Base-by-base conservation (phyloP, 2,888 invertebrate genomes). In the Exocentrus adspersus region DNA sequence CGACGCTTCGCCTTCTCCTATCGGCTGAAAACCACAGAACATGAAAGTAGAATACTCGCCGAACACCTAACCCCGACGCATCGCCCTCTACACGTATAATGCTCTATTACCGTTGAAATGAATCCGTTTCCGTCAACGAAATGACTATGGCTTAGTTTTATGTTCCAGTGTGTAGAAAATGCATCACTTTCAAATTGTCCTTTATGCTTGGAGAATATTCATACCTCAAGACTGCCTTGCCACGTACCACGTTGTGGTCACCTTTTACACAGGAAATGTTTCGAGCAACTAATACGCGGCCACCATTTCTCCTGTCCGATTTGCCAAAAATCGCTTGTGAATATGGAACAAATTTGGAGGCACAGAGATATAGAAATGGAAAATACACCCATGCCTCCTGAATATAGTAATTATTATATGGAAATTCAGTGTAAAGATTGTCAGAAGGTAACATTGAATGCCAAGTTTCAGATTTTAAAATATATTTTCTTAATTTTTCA, bases 231-330 rank as follows among this genome's bases (percentile, higher is more conserved):
- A 67, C 92, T 92, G 78, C 92, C 93, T 53, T 93, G 93, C 82
- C 93, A 94, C 85, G 93, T 95, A 82, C 95, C 95, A 4, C 89
- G 90, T 79, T 96, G 95, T 82, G 94, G 95, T 0, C 95, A 96
- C 85, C 84, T 95, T 71, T 84, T 95, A 76, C 95, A 95, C 83
- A 87, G 92, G 74, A 92, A 91, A 32, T 94, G 94, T 83, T 93
- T 93, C 81, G 91, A 93, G 78, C 91, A 92, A 79, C 83, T 94
- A 71, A 83, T 92, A 67, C 87, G 81, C 43, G 81, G 92, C 0
- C 95, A 95, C 0, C 92, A 92, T 82, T 95, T 93, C 79, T 91
- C 93, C 20, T 95, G 95, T 79, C 95, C 95, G 37, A 90, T 92
- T 9, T 96, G 95, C 82, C 93, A 93, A 83, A 91, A 92, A 41